Percentiles rank a stretch among this genome's conserved stretches.
phyloP scores from a whole-genome alignment of 1,140 invertebrate genomes.

The Drosophila eugracilis region DNA sequence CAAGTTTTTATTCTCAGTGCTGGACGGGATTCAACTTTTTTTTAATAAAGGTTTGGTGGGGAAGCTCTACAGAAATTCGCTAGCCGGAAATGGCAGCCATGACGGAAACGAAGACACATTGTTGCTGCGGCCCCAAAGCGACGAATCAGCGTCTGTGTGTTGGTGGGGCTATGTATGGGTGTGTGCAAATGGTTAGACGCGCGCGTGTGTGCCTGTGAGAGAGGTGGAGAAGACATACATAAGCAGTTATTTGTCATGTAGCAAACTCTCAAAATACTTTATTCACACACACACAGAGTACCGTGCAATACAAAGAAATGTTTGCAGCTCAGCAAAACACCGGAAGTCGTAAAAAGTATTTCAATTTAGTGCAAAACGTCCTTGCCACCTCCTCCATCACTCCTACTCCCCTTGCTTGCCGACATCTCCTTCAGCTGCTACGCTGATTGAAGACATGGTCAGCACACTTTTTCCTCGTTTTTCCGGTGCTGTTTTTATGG shows the following conservation, averaged over 20 bases:
- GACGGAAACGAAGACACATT: slow-evolving; percentile 78
- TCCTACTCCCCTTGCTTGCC: too few species aligned
- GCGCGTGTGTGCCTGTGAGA: slow-evolving; percentile 8
- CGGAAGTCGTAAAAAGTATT: slow-evolving; percentile 72
- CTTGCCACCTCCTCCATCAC: slow-evolving; percentile 21
- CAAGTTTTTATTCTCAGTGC: slow-evolving; percentile 4
- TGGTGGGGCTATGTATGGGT: too few species aligned
- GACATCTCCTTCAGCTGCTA: neutral
- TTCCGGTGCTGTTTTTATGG: slow-evolving; percentile 34
- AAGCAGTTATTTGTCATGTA: slow-evolving; percentile 71
- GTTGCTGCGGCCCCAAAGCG: slow-evolving; percentile 54
- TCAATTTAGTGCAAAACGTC: slow-evolving; percentile 69
- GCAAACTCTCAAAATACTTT: slow-evolving; percentile 58
- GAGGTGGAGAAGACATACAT: slow-evolving; percentile 33
- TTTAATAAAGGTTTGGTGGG: slow-evolving; percentile 57
- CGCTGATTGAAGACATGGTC: slow-evolving; percentile 43
- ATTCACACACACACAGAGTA: slow-evolving; percentile 29
- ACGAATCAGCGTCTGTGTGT: slow-evolving; percentile 13
- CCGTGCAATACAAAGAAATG: slow-evolving; percentile 46
- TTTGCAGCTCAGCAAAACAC: slow-evolving; percentile 62
- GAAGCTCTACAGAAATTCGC: slow-evolving; percentile 62
- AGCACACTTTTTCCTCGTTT: slow-evolving; percentile 15
- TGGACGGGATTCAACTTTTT: slow-evolving; percentile 28
- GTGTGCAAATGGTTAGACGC: slow-evolving; percentile 22
- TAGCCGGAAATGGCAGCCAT: slow-evolving; percentile 76